A percentile compares a stretch with the other conserved stretches of the same genome.
Evolutionary conservation across 2,113 vertebrate genomes (phyloP).

Genomic region (Elaphurus davidianus): DNA sequence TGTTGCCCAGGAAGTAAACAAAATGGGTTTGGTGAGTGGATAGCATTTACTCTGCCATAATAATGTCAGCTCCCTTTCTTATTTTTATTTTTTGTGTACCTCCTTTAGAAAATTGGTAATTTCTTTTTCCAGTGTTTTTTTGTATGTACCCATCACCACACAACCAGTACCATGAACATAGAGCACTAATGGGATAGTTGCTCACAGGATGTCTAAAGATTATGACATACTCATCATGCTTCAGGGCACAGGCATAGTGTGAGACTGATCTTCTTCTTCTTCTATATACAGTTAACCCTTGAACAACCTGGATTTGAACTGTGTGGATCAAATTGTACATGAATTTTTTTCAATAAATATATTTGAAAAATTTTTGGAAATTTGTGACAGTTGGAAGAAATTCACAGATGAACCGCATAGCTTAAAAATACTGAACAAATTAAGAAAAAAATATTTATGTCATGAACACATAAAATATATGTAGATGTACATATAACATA

Average conservation of each 20-base stretch:
- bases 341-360: not conserved
- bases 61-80: not conserved
- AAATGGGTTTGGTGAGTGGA: not conserved
- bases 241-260: not conserved
- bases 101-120: not conserved
- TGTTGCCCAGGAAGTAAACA: not conserved
- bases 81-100: not conserved
- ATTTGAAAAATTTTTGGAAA: not conserved
- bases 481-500: not conserved
- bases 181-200: not conserved
- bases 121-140: not conserved
- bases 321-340: not conserved
- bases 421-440: not conserved
- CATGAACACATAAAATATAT: not conserved
- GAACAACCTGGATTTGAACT: not conserved
- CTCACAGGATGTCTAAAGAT: not conserved
- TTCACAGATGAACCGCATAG: not conserved
- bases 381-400: not conserved
- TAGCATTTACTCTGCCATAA: not conserved
- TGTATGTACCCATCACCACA: not conserved
- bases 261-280: not conserved
- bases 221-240: not conserved
- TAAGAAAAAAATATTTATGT: not conserved
- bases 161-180: not conserved
- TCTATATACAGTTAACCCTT: not conserved